A percentile compares a stretch with the other conserved stretches of the same genome.
These are phyloP conservation scores for Alviniconcha strummeri DNA, from an alignment of 2,888 invertebrate species.

Conservation along the genomic window DNA sequence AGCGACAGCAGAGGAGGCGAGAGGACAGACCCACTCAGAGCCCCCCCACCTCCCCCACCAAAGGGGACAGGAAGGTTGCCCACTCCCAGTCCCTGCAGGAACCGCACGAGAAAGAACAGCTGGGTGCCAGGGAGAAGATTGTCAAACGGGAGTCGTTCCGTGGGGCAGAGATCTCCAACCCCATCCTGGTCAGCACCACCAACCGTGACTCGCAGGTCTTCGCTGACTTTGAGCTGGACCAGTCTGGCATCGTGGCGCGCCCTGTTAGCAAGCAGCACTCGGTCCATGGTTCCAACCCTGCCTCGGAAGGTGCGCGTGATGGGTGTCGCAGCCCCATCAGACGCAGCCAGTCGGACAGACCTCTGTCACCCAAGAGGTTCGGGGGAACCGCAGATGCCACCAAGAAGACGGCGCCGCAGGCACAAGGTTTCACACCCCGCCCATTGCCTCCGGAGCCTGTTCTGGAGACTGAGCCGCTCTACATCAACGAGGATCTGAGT, in stretches of 20 bases:
- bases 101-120: constrained; percentile 24
- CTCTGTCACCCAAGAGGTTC: constrained; percentile 19
- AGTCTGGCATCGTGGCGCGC: constrained; percentile 41
- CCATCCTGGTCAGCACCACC: constrained; percentile 64
- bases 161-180: constrained; percentile 60
- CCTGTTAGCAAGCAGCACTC: constrained; percentile 26
- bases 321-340: constrained; percentile 34
- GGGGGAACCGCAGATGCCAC: neutral
- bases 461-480: constrained; percentile 25
- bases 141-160: constrained; percentile 57
- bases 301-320: constrained; percentile 8
- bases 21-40: neutral
- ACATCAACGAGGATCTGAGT: constrained; percentile 26
- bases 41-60: constrained; percentile 16
- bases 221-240: constrained; percentile 44
- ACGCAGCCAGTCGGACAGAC: constrained; percentile 42
- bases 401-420: neutral
- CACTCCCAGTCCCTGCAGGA: constrained; percentile 29
- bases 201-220: constrained; percentile 62
- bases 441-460: constrained; percentile 29
- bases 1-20: neutral
- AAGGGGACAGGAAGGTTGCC: constrained; percentile 20
- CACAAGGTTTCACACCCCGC: neutral
- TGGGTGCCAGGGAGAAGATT: constrained; percentile 36
- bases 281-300: constrained; percentile 3